Conservation (phyloP, 1,140 invertebrate genomes). For the Oppia nitens region DNA sequence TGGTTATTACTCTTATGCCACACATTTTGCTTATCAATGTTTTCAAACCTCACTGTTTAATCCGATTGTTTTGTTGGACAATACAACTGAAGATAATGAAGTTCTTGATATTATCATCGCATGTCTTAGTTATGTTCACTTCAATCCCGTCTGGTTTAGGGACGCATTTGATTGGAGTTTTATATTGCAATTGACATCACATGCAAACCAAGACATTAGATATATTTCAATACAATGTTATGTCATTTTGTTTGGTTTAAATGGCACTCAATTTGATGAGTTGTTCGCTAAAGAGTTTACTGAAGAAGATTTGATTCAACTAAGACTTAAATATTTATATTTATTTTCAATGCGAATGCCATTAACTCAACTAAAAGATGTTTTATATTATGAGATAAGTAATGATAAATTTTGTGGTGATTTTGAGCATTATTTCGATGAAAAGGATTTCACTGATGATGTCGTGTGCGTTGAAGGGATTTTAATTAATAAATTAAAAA, state of each 20-base stretch:
- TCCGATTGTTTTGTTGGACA: neutral
- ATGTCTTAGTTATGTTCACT: neutral
- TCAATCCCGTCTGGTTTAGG: constrained; percentile 7
- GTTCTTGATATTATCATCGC: neutral
- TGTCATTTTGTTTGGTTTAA: constrained; percentile 1
- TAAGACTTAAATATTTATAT: constrained; percentile 4
- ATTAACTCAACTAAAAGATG: neutral
- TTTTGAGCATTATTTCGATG: neutral
- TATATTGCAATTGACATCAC: neutral
- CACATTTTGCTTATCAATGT: constrained; percentile 11
- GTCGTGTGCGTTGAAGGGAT: constrained; percentile 19
- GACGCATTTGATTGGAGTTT: constrained; percentile 9
- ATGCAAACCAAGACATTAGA: constrained; percentile 1
- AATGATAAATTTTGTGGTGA: neutral
- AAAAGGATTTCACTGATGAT: constrained; percentile 16
- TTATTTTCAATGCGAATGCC: neutral
- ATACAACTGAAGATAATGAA: neutral
- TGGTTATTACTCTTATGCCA: constrained; percentile 3
- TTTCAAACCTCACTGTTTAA: neutral
- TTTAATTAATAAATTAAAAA: constrained; percentile 12
- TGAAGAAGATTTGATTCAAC: neutral
- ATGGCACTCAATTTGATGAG: neutral
- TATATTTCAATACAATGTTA: constrained; percentile 11
- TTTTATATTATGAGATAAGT: neutral
- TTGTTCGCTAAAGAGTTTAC: neutral